Conservation (phyloP, 1,140 invertebrate species). For the Orius insidiosus region DNA sequence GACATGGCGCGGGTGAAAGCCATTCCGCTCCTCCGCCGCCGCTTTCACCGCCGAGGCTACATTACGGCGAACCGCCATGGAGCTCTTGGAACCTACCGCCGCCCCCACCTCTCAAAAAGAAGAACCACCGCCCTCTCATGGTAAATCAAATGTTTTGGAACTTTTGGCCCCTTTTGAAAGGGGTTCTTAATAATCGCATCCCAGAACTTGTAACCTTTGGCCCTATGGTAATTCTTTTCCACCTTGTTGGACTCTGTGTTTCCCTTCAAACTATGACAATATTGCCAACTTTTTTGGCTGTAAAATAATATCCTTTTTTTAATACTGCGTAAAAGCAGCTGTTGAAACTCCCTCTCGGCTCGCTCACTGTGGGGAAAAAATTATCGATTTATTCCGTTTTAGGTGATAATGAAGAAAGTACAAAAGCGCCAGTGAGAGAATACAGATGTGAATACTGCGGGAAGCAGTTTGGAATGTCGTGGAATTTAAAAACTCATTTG, state of each 20-base stretch:
- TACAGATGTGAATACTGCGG: conserved; percentile 73
- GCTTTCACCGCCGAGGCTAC: conserved; percentile 20
- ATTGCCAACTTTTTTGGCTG: no score
- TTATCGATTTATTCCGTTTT: not conserved
- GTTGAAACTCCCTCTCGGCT: no score
- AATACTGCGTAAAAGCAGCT: no score
- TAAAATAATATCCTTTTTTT: no score
- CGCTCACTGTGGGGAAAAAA: no score
- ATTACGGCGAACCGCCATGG: conserved; percentile 11
- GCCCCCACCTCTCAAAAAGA: conserved; percentile 6
- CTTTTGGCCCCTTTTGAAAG: no score
- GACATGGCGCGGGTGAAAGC: conserved; percentile 16
- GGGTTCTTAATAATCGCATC: no score
- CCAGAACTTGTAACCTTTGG: no score
- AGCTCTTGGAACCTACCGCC: not conserved
- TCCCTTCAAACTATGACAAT: no score
- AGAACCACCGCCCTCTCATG: conserved; percentile 13
- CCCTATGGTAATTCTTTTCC: no score
- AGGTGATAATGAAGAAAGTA: conserved; percentile 13
- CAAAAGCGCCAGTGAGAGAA: conserved; percentile 38
- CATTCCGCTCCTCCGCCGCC: conserved; percentile 16
- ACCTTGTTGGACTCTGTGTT: no score
- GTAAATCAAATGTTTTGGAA: conserved; percentile 1
- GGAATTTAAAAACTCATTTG: conserved; percentile 72
- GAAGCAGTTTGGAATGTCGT: conserved; percentile 77